Conservation (phyloP, 2,888 invertebrate species). For the Athripsodes cinereus region DNA sequence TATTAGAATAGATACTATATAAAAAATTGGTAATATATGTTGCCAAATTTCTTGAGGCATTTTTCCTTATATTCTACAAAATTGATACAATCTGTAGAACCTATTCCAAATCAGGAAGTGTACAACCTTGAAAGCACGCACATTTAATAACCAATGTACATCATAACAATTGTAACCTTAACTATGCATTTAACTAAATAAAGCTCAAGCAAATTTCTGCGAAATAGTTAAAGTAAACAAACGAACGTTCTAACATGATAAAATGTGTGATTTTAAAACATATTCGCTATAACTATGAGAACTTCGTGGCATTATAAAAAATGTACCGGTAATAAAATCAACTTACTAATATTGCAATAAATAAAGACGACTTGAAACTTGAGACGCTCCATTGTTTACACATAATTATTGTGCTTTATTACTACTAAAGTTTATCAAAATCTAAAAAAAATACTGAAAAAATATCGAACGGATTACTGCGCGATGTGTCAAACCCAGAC, state of each 20-base stretch:
- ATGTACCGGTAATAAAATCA: background rate
- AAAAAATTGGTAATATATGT: no score
- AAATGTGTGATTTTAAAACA: background rate
- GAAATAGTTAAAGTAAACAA: background rate
- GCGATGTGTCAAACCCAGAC: background rate
- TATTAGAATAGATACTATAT: no score
- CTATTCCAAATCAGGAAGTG: no score
- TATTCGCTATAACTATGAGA: background rate
- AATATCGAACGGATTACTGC: constrained; percentile 1
- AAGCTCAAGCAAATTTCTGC: no score
- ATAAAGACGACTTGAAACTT: constrained; percentile 13
- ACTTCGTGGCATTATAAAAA: constrained; percentile 11
- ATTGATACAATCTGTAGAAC: no score
- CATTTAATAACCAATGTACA: no score
- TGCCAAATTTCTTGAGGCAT: no score
- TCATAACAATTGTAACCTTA: no score
- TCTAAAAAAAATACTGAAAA: constrained; percentile 3
- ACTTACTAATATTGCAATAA: constrained; percentile 17
- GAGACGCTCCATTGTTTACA: constrained; percentile 12
- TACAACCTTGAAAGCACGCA: no score
- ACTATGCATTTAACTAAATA: no score
- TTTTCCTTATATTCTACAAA: no score
- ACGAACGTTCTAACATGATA: background rate
- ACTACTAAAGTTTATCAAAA: background rate
- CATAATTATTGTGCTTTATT: constrained; percentile 10